A percentile compares a stretch with the other conserved stretches of the same genome.
phyloP scores from a whole-genome alignment of 2,888 invertebrate genomes.

The Bugula neritina region DNA sequence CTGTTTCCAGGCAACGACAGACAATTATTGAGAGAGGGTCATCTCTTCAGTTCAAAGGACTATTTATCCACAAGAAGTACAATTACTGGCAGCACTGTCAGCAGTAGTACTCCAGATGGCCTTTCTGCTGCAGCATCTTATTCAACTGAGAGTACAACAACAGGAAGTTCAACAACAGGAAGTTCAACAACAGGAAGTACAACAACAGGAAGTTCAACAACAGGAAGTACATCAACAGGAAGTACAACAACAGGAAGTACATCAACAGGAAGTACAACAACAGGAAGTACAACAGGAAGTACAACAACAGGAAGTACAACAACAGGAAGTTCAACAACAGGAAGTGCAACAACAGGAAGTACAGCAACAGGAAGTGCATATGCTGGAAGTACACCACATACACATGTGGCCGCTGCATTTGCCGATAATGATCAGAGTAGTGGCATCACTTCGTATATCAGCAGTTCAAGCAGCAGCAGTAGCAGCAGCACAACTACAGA shows the following conservation, averaged over 20 bases:
- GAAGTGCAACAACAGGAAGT: background rate
- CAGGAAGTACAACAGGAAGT: background rate
- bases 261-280: no score
- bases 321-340: background rate
- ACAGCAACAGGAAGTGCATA: no score
- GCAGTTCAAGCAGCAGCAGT: background rate
- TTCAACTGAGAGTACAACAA: background rate
- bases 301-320: background rate
- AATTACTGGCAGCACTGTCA: background rate
- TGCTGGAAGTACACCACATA: no score
- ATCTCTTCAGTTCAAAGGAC: no score
- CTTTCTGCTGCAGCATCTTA: background rate
- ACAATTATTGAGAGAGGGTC: no score
- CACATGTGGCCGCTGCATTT: no score
- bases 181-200: background rate
- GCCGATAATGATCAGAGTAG: background rate
- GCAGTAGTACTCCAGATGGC: background rate
- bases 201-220: background rate
- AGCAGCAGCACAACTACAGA: background rate
- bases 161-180: background rate
- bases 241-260: no score
- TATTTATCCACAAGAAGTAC: background rate
- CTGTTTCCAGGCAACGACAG: no score
- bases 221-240: background rate
- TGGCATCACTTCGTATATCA: background rate